Conservation (phyloP, 2,113 vertebrate genomes). For the Stomatorhinus ivindoensis region DNA sequence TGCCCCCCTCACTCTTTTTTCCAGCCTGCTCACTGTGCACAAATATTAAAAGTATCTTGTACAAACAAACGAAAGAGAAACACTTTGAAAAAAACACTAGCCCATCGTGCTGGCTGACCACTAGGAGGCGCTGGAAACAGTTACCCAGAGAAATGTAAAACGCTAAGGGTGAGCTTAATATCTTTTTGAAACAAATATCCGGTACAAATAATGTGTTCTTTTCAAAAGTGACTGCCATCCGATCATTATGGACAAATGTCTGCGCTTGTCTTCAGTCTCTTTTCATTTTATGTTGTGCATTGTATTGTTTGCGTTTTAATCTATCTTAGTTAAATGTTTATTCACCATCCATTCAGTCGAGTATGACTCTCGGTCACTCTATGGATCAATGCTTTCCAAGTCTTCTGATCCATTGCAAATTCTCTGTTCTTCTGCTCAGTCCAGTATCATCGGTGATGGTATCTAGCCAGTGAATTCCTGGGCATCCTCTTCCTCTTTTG, state of each 20-base stretch:
- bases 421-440: no score
- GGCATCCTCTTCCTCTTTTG: no score
- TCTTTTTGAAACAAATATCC: neutral
- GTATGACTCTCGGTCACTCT: no score
- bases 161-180: neutral
- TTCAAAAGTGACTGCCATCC: neutral
- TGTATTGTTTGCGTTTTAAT: neutral
- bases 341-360: neutral
- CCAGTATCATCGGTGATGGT: no score
- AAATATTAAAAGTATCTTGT: neutral
- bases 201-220: neutral
- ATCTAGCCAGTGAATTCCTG: no score
- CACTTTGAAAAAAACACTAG: neutral
- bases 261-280: neutral
- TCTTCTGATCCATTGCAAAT: no score
- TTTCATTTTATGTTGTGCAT: neutral
- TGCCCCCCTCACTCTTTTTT: neutral
- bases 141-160: neutral
- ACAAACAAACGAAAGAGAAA: neutral
- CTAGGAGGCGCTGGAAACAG: neutral
- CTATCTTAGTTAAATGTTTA: neutral
- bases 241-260: neutral
- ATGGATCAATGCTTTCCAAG: no score
- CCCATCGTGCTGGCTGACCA: neutral
- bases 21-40: neutral